Evolutionary conservation across 2,888 invertebrate species (phyloP), one percentile per base, ranked within the genome.

Genomic region (Tillus elongatus): DNA sequence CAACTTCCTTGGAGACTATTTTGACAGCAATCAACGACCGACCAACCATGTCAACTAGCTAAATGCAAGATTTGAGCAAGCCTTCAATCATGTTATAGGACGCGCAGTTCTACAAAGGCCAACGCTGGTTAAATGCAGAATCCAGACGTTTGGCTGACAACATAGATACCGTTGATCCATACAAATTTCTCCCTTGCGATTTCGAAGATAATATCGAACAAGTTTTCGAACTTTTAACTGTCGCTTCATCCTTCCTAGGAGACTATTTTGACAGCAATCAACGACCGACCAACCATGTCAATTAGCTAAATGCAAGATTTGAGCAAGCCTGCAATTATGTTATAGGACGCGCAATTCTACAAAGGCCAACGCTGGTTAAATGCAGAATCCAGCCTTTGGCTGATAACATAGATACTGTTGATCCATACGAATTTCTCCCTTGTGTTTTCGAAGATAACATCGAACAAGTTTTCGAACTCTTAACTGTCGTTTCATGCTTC

Each of bases 241-340:
- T 2, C 16, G 33, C 10, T 24, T 33, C 1, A 16, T 13, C 2
- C 24, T 19, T n/a, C 34, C 27, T 1, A 15, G 12, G 10, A 32
- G 30, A 30, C 10, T 2, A 30, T 29, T 29, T 9, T 12, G 14
- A 30, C 3, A 30, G 4, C 11, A 28, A n/a, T 12, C 28, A 28
- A n/a, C 4, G 4, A n/a, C 28, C 11, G 28, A 4, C 4, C 19
- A 28, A n/a, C n/a, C n/a, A n/a, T n/a, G n/a, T n/a, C n/a, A n/a
- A n/a, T n/a, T 24, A n/a, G 24, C n/a, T 24, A n/a, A n/a, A n/a
- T n/a, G n/a, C n/a, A n/a, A n/a, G n/a, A n/a, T n/a, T n/a, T 12
- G 36, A 36, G 24, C 19, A 13, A n/a, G 31, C 31, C 15, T 36
- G 19, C 15, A 36, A 36, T 19, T 31, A 30, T 8, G 36, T 36